Percentiles rank a stretch among this genome's conserved stretches.
phyloP scores from a whole-genome alignment of 1,140 invertebrate species.

The Venustaconcha ellipsiformis region DNA sequence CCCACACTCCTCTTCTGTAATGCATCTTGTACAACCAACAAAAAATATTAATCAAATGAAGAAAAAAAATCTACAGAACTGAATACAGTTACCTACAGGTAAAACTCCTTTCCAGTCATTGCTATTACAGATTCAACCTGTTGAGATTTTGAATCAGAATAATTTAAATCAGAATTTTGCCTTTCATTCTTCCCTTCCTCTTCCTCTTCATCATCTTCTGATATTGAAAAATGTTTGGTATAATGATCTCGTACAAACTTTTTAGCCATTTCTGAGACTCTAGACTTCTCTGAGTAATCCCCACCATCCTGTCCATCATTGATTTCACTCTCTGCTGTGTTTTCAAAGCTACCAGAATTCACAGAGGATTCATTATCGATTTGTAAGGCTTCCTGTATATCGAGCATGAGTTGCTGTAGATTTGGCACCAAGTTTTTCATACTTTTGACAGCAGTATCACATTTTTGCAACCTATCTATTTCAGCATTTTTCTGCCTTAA shows the following conservation, averaged over 20 bases:
- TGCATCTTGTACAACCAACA: too few relatives aligned
- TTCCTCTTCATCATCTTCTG: conserved; percentile 12
- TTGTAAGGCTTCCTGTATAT: neutral
- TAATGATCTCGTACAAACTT: neutral
- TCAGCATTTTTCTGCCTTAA: conserved; percentile 7
- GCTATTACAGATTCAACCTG: too few relatives aligned
- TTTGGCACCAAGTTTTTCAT: neutral
- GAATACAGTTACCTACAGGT: too few relatives aligned
- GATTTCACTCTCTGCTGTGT: neutral
- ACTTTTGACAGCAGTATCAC: neutral
- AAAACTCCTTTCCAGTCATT: too few relatives aligned
- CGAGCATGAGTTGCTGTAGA: neutral
- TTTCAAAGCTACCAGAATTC: neutral
- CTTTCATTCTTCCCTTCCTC: neutral
- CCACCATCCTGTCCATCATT: neutral
- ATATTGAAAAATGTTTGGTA: conserved; percentile 13
- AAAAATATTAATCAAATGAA: too few relatives aligned
- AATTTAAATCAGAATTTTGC: neutral
- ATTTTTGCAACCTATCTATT: neutral
- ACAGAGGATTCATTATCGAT: neutral
- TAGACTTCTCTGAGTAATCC: neutral
- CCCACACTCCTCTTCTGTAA: too few relatives aligned
- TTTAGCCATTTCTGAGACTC: conserved; percentile 3
- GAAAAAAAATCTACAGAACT: too few relatives aligned
- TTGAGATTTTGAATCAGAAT: too few relatives aligned